Conservation (phyloP, 1,140 invertebrate genomes). For the Macrobrachium rosenbergii region DNA sequence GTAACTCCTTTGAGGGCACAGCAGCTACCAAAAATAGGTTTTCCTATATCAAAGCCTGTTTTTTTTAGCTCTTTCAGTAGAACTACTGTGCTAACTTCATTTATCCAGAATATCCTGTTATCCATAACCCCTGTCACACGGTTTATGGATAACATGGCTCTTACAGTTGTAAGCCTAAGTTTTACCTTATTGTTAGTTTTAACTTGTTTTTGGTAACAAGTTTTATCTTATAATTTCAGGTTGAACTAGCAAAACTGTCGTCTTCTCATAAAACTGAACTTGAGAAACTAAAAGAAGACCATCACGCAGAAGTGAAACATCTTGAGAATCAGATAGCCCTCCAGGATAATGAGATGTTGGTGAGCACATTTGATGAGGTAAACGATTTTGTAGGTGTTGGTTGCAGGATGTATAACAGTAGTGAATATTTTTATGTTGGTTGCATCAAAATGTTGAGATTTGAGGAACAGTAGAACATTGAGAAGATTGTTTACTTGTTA, state of each 20-base stretch:
- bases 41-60: too few relatives aligned
- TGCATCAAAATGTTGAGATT: too few relatives aligned
- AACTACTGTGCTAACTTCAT: too few relatives aligned
- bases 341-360: conserved; percentile 7
- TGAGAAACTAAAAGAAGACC: background rate
- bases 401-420: background rate
- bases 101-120: too few relatives aligned
- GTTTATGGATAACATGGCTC: too few relatives aligned
- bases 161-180: too few relatives aligned
- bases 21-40: too few relatives aligned
- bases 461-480: too few relatives aligned
- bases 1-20: too few relatives aligned
- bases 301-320: background rate
- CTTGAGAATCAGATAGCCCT: background rate
- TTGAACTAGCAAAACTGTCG: background rate
- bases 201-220: background rate
- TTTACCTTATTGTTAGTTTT: background rate
- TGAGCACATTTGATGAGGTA: background rate
- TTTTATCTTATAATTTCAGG: background rate
- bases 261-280: background rate
- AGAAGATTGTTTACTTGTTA: too few relatives aligned
- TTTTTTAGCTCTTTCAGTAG: too few relatives aligned
- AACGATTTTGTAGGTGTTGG: background rate
- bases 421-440: background rate
- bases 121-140: too few relatives aligned